These are phyloP conservation scores for Urocyon cinereoargenteus DNA, from an alignment of 2,797 vertebrate genomes.

Conservation along the genomic window DNA sequence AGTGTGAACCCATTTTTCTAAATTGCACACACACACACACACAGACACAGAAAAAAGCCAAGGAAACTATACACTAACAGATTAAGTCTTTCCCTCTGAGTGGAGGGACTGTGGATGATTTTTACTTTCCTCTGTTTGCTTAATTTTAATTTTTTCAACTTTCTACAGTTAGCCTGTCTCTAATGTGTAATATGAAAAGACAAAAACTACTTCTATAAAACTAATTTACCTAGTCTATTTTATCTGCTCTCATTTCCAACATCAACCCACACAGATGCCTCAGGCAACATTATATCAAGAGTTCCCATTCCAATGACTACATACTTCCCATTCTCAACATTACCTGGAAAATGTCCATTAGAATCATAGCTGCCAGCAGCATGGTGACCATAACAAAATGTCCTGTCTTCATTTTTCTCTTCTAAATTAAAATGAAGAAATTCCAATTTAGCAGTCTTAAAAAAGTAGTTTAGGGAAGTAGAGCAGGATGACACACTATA, in stretches of 20 bases:
- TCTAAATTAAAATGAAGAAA: conserved; percentile 77
- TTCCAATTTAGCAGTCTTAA: conserved; percentile 34
- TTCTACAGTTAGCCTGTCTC: conserved; percentile 46
- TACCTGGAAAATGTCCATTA: conserved; percentile 82
- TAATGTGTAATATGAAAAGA: not conserved
- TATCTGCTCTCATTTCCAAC: not conserved
- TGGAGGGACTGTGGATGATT: not conserved
- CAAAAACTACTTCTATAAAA: not conserved
- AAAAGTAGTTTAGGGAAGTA: not conserved
- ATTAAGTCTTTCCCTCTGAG: not conserved
- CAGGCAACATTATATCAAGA: not conserved
- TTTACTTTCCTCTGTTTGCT: conserved; percentile 30
- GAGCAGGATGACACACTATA: not conserved
- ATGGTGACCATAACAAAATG: conserved; percentile 68
- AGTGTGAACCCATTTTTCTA: not conserved
- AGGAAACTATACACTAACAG: not conserved
- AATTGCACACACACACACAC: conserved; percentile 8
- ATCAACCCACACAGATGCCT: not conserved
- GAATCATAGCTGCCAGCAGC: conserved; percentile 71
- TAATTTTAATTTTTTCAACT: conserved; percentile 59
- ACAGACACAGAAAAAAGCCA: not conserved
- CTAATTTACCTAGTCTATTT: not conserved
- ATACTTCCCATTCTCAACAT: conserved; percentile 60
- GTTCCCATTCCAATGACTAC: conserved; percentile 8
- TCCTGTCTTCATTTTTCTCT: conserved; percentile 80